phyloP scores from a whole-genome alignment of 2,113 vertebrate genomes.

The Rhynchomys soricoides region DNA sequence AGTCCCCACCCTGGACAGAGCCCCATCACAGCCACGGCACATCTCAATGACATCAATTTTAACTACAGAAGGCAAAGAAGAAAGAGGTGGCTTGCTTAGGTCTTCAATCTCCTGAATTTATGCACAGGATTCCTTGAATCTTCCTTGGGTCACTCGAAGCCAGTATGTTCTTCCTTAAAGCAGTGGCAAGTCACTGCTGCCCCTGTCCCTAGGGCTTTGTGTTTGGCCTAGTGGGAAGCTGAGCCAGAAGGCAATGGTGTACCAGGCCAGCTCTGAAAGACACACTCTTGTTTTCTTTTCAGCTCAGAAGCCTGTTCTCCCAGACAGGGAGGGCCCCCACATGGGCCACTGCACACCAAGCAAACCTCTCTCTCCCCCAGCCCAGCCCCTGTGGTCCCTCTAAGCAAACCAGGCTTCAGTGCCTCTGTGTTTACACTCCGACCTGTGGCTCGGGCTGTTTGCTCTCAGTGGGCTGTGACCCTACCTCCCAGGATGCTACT shows the following conservation, averaged over 20 bases:
- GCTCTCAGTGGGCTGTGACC: constrained; percentile 76
- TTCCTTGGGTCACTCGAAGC: background rate
- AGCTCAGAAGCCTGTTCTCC: background rate
- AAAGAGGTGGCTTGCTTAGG: rapidly evolving
- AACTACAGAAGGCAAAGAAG: background rate
- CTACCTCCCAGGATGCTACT: constrained; percentile 80
- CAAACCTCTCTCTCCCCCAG: constrained; percentile 13
- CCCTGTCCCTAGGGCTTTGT: background rate
- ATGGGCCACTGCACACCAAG: background rate
- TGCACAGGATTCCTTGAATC: background rate
- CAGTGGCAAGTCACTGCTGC: background rate
- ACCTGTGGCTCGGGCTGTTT: constrained; percentile 77
- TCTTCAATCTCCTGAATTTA: no score
- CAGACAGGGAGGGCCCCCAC: background rate
- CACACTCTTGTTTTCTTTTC: background rate
- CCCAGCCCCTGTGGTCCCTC: constrained; percentile 43
- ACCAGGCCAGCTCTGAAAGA: background rate
- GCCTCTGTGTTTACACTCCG: constrained; percentile 78
- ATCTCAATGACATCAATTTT: background rate
- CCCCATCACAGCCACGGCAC: background rate
- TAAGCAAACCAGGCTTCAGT: background rate
- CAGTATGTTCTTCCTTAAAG: background rate
- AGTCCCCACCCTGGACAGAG: background rate
- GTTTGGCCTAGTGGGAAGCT: background rate
- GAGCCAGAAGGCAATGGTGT: background rate